Evolutionary conservation across 2,888 invertebrate genomes (phyloP).

Genomic region (Orthosia cruda): DNA sequence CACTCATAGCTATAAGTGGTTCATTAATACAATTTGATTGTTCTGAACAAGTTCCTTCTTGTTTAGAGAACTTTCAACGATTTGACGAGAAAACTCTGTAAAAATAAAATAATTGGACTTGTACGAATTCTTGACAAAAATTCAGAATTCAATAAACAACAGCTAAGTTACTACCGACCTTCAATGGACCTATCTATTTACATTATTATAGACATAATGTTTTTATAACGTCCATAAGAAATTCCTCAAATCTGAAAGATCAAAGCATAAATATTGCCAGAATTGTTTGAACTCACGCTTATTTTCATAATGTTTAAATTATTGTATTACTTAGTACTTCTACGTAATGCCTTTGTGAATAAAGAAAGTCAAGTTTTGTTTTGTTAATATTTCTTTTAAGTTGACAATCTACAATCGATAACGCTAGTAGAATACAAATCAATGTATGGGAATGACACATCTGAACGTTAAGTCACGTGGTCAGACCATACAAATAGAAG

Average conservation of each 20-base stretch:
- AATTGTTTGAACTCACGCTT: slow-evolving; percentile 37
- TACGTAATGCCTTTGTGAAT: slow-evolving; percentile 4
- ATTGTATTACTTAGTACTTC: slow-evolving; percentile 10
- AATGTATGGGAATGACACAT: no score
- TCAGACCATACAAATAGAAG: no score
- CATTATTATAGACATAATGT: slow-evolving; percentile 3
- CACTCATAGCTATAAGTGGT: neutral
- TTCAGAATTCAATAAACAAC: slow-evolving; percentile 5
- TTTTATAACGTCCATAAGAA: slow-evolving; percentile 1
- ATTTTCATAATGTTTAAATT: slow-evolving; percentile 26
- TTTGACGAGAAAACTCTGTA: neutral
- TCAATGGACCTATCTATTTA: slow-evolving; percentile 1
- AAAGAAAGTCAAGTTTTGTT: neutral
- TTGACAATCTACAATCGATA: no score
- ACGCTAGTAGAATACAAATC: no score
- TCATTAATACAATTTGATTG: slow-evolving; percentile 7
- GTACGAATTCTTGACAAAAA: slow-evolving; percentile 6
- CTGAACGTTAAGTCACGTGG: no score
- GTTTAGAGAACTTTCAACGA: neutral
- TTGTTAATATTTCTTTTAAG: neutral
- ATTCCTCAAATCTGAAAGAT: slow-evolving; percentile 18
- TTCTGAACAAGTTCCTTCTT: slow-evolving; percentile 10
- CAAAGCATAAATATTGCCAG: slow-evolving; percentile 22
- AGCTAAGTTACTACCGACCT: neutral
- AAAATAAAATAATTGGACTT: slow-evolving; percentile 21